Evolutionary conservation across 2,797 vertebrate genomes (phyloP).

Genomic region (Anniella stebbinsi): DNA sequence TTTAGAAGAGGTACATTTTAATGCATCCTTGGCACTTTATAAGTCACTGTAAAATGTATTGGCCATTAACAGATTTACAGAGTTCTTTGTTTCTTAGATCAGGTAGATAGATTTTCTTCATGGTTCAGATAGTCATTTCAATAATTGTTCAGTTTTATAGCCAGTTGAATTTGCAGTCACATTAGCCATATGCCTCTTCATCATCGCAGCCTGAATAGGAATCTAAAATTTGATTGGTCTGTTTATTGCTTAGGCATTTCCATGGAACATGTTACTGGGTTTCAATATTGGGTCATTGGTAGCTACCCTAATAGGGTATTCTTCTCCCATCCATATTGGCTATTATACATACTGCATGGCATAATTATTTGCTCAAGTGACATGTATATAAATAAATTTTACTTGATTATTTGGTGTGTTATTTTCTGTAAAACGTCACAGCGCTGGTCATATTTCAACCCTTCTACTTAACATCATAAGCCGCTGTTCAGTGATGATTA

Average conservation of each 20-base stretch:
- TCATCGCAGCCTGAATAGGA: neutral
- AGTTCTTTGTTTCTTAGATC: neutral
- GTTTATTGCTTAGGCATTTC: neutral
- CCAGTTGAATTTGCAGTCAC: neutral
- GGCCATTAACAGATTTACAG: neutral
- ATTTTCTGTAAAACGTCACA: constrained; percentile 13
- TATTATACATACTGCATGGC: neutral
- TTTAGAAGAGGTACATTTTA: neutral
- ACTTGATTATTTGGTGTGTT: constrained; percentile 8
- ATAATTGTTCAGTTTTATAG: neutral
- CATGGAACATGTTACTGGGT: neutral
- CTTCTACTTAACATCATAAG: constrained; percentile 10
- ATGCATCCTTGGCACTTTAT: neutral
- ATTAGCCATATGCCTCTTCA: neutral
- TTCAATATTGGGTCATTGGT: neutral
- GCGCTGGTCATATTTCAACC: constrained; percentile 19
- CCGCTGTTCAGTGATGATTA: constrained; percentile 16
- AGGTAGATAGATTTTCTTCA: neutral
- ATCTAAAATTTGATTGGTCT: neutral
- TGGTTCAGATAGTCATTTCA: constrained; percentile 8
- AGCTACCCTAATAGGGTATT: neutral
- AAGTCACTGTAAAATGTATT: constrained; percentile 1
- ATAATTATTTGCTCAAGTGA: constrained; percentile 17
- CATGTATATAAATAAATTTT: constrained; percentile 24
- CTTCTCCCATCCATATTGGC: neutral